Conservation (phyloP, 2,113 vertebrate genomes). For the Lates calcarifer region DNA sequence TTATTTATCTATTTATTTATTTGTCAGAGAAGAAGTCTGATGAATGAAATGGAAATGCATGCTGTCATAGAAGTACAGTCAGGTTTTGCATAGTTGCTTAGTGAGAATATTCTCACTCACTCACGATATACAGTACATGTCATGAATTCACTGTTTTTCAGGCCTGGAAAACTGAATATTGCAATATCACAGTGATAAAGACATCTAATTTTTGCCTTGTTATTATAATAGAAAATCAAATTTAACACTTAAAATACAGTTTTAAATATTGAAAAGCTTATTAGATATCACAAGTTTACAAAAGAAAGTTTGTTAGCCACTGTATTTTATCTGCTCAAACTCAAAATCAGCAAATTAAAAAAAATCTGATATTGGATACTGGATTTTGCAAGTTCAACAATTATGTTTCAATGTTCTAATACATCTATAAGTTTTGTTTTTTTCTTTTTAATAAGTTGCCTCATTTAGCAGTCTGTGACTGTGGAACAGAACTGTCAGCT, state of each 20-base stretch:
- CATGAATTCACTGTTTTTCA: no score
- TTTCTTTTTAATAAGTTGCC: slow-evolving; percentile 45
- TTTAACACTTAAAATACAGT: neutral
- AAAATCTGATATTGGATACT: slow-evolving; percentile 18
- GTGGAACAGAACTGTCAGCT: slow-evolving; percentile 70
- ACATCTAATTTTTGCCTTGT: neutral
- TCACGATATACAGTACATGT: neutral
- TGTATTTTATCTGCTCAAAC: neutral
- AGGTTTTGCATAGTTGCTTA: no score
- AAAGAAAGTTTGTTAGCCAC: neutral
- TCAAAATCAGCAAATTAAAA: neutral
- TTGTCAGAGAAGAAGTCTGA: neutral
- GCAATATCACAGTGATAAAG: no score
- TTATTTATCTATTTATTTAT: no score
- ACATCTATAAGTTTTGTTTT: slow-evolving; percentile 39
- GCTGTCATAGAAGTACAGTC: neutral
- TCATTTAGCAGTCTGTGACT: slow-evolving; percentile 70
- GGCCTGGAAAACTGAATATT: neutral
- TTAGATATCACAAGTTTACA: neutral
- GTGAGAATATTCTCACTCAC: no score
- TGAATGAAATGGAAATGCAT: neutral
- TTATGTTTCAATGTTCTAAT: slow-evolving; percentile 28
- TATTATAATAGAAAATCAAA: neutral
- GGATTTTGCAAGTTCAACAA: slow-evolving; percentile 27
- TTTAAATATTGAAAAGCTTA: neutral